Conservation (phyloP, 2,888 invertebrate genomes). For the Synergus umbraculus region DNA sequence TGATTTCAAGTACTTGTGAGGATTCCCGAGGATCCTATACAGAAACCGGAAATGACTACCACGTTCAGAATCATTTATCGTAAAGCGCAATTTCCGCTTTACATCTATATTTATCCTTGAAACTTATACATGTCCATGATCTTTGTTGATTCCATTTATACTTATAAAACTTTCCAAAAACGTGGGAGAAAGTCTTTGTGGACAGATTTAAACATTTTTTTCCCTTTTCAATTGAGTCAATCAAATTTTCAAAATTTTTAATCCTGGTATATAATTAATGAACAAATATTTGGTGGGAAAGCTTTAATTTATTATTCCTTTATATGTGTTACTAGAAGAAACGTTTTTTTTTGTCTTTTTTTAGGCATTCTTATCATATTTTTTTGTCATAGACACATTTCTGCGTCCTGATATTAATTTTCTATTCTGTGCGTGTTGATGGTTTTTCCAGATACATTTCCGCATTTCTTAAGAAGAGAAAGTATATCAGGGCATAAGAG, state of each 20-base stretch:
- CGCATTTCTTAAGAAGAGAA: background rate
- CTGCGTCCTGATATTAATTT: background rate
- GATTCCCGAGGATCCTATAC: background rate
- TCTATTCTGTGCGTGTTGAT: background rate
- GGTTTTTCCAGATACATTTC: background rate
- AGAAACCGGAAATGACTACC: slow-evolving; percentile 30
- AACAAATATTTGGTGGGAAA: background rate
- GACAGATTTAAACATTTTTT: no score
- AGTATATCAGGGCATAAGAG: background rate
- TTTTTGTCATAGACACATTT: background rate
- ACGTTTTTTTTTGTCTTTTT: background rate
- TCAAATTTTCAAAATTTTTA: no score
- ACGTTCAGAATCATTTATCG: slow-evolving; percentile 33
- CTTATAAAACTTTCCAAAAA: background rate
- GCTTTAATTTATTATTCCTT: background rate
- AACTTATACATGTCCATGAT: background rate
- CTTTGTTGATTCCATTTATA: background rate
- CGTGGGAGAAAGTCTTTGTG: no score
- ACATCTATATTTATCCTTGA: slow-evolving; percentile 12
- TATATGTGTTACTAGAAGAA: no score
- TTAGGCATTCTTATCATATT: background rate
- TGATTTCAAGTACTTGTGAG: background rate
- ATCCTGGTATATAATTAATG: no score
- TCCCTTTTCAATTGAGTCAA: no score
- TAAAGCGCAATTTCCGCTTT: slow-evolving; percentile 26